phyloP scores from a whole-genome alignment of 2,797 vertebrate species.

The Craterocephalus amniculus region DNA sequence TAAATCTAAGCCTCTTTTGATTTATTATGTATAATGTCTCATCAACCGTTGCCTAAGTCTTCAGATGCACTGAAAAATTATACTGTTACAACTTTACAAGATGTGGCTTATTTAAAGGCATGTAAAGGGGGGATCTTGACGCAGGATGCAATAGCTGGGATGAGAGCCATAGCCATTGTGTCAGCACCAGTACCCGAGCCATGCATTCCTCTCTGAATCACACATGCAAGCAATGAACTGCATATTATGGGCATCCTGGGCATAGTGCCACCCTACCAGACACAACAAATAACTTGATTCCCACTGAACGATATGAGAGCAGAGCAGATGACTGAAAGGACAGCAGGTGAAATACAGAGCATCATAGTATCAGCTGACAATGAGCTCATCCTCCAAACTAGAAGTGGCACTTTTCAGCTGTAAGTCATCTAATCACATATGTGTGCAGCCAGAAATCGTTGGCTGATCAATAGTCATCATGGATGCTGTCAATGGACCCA shows the following conservation, averaged over 20 bases:
- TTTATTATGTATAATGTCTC: slow-evolving; percentile 82
- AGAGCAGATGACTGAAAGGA: slow-evolving; percentile 60
- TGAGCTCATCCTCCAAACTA: slow-evolving; percentile 80
- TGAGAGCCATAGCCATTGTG: slow-evolving; percentile 45
- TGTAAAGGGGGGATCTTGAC: slow-evolving; percentile 47
- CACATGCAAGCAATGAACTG: slow-evolving; percentile 60
- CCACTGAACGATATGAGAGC: slow-evolving; percentile 56
- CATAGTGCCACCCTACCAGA: slow-evolving; percentile 69
- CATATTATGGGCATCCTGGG: slow-evolving; percentile 70
- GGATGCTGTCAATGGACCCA: slow-evolving; percentile 73
- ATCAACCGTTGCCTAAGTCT: slow-evolving; percentile 77
- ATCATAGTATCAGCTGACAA: slow-evolving; percentile 67
- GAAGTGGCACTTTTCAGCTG: slow-evolving; percentile 78
- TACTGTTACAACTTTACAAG: slow-evolving; percentile 71
- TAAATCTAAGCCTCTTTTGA: slow-evolving; percentile 79
- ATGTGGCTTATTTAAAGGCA: slow-evolving; percentile 61
- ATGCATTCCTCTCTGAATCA: slow-evolving; percentile 55
- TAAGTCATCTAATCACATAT: slow-evolving; percentile 76
- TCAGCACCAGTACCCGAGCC: slow-evolving; percentile 42
- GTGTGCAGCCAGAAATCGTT: slow-evolving; percentile 73
- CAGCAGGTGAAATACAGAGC: slow-evolving; percentile 67
- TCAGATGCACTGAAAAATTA: slow-evolving; percentile 72
- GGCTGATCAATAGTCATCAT: slow-evolving; percentile 81
- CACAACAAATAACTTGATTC: slow-evolving; percentile 78
- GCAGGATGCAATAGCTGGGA: slow-evolving; percentile 37